Base-by-base conservation (phyloP, 1,140 invertebrate species). In the Aphelenchoides fujianensis region DNA sequence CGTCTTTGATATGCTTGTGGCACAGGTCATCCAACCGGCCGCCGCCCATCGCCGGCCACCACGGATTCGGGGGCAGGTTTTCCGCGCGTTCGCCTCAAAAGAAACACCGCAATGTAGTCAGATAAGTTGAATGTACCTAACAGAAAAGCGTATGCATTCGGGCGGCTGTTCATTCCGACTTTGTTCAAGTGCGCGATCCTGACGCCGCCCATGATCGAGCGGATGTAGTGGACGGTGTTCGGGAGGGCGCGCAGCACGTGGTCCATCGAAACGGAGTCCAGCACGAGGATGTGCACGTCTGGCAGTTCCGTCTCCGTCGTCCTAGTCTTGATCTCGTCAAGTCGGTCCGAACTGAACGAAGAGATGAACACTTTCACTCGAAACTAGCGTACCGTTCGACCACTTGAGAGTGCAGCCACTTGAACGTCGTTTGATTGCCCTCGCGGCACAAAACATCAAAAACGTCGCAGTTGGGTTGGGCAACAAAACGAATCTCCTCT, bases 1-100 rank as follows among this genome's bases (percentile, higher is more conserved):
- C 23, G 12, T 78, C 28, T 2, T 77, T 37, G 3, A 74, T 3
- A 28, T 52, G 36, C 0, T 31, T 79, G 5, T 61, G n/a, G 34
- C 73, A 76, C 12, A 76, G 16, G 3, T 32, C 35, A 31, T 78
- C 30, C 12, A 32, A 19, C n/a, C 28, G 27, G 27, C 23, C 67
- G 0, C 28, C 32, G 16, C 32, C 27, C 36, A 36, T 36, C 16
- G 12, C n/a, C 7, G 28, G 19, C 12, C 12, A 12, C 63, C 32
- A 66, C 12, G 32, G 27, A 66, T 37, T 66, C n/a, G 16, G 12
- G 12, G 32, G 32, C 16, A 32, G 12, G 31, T 35, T 30, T 2
- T 66, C 27, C 12, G 16, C 31, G 16, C 63, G 27, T 36, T 66
- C 5, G 3, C 27, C 3, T 67, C 3, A n/a, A n/a, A 23, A 53